Evolutionary conservation across 2,888 invertebrate species (phyloP).

Genomic region (Balanococcus diminutus): DNA sequence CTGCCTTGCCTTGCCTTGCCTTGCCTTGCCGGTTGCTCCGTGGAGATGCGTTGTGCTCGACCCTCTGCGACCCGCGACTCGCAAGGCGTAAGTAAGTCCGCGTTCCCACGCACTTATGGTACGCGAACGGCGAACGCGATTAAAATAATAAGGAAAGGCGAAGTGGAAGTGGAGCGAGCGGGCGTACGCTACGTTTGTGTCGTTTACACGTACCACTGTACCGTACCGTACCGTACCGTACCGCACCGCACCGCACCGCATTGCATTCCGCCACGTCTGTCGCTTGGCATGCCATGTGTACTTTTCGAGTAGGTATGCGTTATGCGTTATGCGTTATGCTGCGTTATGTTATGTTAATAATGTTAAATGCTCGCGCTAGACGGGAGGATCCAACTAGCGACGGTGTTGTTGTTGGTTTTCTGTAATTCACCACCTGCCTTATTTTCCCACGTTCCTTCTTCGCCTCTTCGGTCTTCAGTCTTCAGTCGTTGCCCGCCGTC

Average conservation of each 20-base stretch:
- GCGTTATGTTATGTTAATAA: background rate
- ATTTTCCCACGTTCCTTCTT: conserved; percentile 40
- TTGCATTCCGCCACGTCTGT: background rate
- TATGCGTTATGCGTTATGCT: background rate
- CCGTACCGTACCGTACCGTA: background rate
- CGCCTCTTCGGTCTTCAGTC: background rate
- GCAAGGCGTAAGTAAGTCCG: no score
- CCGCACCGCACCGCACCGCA: background rate
- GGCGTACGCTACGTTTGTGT: background rate
- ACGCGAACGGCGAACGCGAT: no score
- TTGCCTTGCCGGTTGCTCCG: no score
- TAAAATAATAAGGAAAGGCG: no score
- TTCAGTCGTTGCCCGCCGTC: no score
- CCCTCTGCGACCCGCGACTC: no score
- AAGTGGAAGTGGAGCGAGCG: no score
- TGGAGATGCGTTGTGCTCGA: no score
- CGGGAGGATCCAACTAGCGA: background rate
- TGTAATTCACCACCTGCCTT: conserved; percentile 51
- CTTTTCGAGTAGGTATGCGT: background rate
- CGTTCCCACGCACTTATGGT: no score
- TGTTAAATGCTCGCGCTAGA: background rate
- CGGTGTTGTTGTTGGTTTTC: conserved; percentile 45
- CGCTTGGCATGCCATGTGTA: conserved; percentile 10
- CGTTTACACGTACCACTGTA: no score
- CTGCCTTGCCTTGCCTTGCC: no score